Evolutionary conservation across 53 echinoderm and acorn worm species (phyloP), one percentile per base, ranked within the genome.

Genomic region (Mesocentrotus franciscanus): DNA sequence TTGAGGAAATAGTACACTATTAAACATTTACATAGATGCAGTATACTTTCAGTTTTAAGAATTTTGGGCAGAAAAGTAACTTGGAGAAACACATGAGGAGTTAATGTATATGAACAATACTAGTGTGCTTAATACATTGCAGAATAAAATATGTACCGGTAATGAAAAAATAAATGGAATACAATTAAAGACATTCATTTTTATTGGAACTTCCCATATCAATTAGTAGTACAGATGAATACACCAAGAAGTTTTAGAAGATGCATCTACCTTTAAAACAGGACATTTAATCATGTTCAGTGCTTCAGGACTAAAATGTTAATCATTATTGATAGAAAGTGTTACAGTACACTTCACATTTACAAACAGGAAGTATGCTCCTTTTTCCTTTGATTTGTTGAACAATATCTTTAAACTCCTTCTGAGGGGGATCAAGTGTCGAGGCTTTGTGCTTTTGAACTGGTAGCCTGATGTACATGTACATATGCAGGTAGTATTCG

Each of bases 301-400:
- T 26, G 71, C 26, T 26, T 1, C 20, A 71, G 14, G 32, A 32
- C 32, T 12, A 32, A 12, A 9, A 10, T 74, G 74, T 74, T 74
- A 12, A 10, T 74, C 14, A 27, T 74, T 12, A 30, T 30, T 30
- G 49, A 49, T 4, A 30, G 11, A 32, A 74, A 74, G 12, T 74
- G 74, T 81, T 81, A 81, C 36, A 81, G 81, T 39, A 81, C 87
- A 57, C 84, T 84, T 83, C 83, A 83, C 58, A 26, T 85, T 58
- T n/a, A 87, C n/a, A 58, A 87, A 87, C 87, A 87, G 87, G 87
- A 87, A 57, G 87, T 87, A 58, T 58, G 27, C 56, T 87, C 42
- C 64, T 42, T 14, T 11, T n/a, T 59, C 20, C 29, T 13, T 57
- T 87, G 27, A 58, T 39, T 72, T 36, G 16, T 58, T 27, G 14